Conservation (phyloP, 2,797 vertebrate genomes). For the Gobionotothen gibberifrons region DNA sequence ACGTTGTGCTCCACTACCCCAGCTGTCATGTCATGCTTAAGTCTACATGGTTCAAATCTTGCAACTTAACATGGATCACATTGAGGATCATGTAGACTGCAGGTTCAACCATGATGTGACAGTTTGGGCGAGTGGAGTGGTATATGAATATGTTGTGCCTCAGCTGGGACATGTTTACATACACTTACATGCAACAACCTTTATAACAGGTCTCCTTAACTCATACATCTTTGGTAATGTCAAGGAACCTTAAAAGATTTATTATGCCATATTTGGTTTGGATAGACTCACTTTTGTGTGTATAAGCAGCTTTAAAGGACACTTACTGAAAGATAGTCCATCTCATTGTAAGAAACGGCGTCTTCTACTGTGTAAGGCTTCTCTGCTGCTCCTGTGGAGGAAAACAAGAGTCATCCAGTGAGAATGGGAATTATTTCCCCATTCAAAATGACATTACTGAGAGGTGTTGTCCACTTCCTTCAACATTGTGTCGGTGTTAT, state of each 20-base stretch:
- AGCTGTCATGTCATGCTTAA: background rate
- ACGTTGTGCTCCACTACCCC: background rate
- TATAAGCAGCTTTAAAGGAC: background rate
- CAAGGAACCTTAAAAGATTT: background rate
- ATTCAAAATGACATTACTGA: background rate
- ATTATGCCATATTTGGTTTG: too few relatives aligned
- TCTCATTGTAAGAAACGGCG: slow-evolving; percentile 94
- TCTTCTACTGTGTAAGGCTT: slow-evolving; percentile 98
- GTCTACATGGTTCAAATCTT: background rate
- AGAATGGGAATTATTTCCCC: background rate
- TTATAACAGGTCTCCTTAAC: background rate
- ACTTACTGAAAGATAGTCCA: slow-evolving; percentile 97
- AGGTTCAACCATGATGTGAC: background rate
- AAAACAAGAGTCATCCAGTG: background rate
- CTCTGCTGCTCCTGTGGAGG: slow-evolving; percentile 92
- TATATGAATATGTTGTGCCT: too few relatives aligned
- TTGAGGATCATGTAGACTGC: background rate
- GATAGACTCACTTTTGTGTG: too few relatives aligned
- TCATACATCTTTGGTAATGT: background rate
- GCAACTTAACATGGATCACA: background rate
- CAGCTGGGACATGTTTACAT: too few relatives aligned
- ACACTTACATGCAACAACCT: too few relatives aligned
- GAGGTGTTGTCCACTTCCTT: background rate
- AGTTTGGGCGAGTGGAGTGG: background rate
- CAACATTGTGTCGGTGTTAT: background rate